Percentiles rank a stretch among this genome's conserved stretches.
These are phyloP conservation scores for Phylloscopus trochiloides DNA, from an alignment of 2,113 vertebrate species.

Conservation along the genomic window DNA sequence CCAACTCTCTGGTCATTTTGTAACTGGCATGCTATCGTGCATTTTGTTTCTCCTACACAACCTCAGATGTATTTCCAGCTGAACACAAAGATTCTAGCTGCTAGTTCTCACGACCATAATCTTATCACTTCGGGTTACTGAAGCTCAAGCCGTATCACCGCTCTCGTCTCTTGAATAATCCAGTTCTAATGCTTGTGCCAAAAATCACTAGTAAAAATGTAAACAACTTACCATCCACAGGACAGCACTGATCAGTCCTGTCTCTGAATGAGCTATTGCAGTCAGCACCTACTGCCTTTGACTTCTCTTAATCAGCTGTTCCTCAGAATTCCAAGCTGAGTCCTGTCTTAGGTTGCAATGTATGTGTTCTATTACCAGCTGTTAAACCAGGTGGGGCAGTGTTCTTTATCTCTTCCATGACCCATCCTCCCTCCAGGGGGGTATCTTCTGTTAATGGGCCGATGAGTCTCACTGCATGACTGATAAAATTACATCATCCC, in stretches of 20 bases:
- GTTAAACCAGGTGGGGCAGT: background rate
- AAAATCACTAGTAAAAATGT: background rate
- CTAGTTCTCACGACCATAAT: background rate
- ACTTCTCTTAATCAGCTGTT: background rate
- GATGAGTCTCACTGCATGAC: background rate
- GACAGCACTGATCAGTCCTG: background rate
- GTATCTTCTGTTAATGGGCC: background rate
- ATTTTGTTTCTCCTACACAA: background rate
- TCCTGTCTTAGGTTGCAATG: background rate
- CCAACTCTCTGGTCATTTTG: background rate
- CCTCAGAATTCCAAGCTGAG: background rate
- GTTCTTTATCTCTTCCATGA: background rate
- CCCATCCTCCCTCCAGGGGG: background rate
- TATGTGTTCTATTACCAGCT: background rate
- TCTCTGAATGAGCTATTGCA: background rate
- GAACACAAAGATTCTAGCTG: background rate
- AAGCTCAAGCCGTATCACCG: background rate
- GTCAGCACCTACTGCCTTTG: background rate
- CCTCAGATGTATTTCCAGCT: background rate
- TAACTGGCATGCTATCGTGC: background rate
- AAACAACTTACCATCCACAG: background rate
- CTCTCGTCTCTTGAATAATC: background rate
- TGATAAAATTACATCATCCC: background rate
- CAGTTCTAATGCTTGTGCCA: background rate
- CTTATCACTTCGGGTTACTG: background rate